Evolutionary conservation across 1,140 invertebrate genomes (phyloP).

Genomic region (Drosophila sucinea): DNA sequence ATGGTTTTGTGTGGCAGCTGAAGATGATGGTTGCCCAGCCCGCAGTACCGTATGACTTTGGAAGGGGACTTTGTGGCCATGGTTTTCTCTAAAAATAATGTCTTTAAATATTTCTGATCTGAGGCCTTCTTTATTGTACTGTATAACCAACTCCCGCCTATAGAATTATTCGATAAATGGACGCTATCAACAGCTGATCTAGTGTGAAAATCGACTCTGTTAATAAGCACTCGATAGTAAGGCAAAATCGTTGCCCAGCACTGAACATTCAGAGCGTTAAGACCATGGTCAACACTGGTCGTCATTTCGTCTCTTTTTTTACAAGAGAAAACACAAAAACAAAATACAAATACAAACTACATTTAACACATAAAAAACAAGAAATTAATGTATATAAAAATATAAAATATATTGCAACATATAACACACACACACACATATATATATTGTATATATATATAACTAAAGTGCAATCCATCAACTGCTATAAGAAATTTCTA

Average conservation of each 20-base stretch:
- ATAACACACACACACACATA: conserved; percentile 35
- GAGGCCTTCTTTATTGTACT: too few species aligned
- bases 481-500: conserved; percentile 61
- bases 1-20: conserved; percentile 22
- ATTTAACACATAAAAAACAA: conserved; percentile 17
- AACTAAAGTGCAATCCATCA: conserved; percentile 59
- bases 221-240: background rate
- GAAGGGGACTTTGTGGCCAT: background rate
- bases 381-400: conserved; percentile 42
- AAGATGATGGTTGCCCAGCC: conserved; percentile 31
- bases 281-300: conserved; percentile 18
- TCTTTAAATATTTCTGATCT: too few species aligned
- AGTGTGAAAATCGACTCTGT: background rate
- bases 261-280: background rate
- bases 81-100: background rate
- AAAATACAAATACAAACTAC: conserved; percentile 52
- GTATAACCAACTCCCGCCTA: background rate
- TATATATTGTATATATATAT: conserved; percentile 38
- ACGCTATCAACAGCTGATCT: background rate
- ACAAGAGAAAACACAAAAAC: conserved; percentile 69
- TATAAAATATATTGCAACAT: conserved; percentile 56
- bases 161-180: background rate
- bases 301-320: conserved; percentile 61
- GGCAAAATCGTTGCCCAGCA: background rate
- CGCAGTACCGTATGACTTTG: conserved; percentile 20